Evolutionary conservation across 2,797 vertebrate species (phyloP), one percentile per base, ranked within the genome.

Genomic region (Aldrovandia affinis): DNA sequence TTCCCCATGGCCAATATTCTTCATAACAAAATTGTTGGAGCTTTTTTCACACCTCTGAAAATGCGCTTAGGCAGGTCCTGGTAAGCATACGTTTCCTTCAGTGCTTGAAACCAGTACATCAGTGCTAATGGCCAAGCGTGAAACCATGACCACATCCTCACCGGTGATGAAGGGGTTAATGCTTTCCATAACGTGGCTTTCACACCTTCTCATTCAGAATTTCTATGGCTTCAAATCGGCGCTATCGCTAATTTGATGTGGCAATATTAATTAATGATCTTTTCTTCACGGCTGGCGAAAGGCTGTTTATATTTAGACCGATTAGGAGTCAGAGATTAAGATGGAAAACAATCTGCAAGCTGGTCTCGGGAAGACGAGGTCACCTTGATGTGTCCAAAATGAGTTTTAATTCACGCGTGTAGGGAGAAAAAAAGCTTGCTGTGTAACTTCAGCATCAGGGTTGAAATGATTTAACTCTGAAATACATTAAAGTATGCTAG

Each of bases 261-360:
- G 95, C 92, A 96, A 93, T 95, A 96, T 96, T 97, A 97, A 97
- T 96, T 95, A 97, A 95, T 93, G 92, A 89, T 92, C 94, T 93
- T 90, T 92, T 92, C 93, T 94, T 94, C 92, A 93, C 88, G 92
- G 93, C 90, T 83, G 85, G 86, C 89, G 86, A 91, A 90, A 88
- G n/a, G 28, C 80, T 93, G 94, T 94, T 95, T 95, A 95, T 94
- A 92, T 92, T 91, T 94, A 95, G 92, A 95, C 87, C 94, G 93
- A 95, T 96, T 95, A 95, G 93, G 93, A 93, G 89, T 90, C 86
- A 91, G 91, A 89, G 91, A 94, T 89, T 90, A 89, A 84, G 92
- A 93, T 92, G 94, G 94, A 95, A 95, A 95, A 93, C 92, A 94
- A 91, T 94, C 94, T 95, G 92, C 85, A 92, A 91, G 86, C 87